phyloP scores from a whole-genome alignment of 2,888 invertebrate genomes.

The Thereva nobilitata region DNA sequence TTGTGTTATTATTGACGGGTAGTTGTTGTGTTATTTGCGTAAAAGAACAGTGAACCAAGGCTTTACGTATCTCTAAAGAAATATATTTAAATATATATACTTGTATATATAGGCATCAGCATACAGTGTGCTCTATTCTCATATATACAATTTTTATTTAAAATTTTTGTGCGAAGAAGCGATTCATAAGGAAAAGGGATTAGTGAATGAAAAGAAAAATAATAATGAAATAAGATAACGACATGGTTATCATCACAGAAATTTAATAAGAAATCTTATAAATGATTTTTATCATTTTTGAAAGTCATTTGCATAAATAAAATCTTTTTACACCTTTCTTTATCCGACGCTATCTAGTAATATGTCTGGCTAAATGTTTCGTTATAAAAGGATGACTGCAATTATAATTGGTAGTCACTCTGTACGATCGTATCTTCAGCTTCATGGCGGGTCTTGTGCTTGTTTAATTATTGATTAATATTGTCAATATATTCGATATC shows the following conservation, averaged over 20 bases:
- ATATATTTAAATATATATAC: no score
- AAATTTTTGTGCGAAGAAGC: no score
- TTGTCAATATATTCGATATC: no score
- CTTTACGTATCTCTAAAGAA: no score
- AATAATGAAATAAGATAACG: slow-evolving; percentile 16
- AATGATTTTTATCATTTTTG: slow-evolving; percentile 28
- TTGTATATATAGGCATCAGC: no score
- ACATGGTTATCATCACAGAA: slow-evolving; percentile 14
- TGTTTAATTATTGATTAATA: no score
- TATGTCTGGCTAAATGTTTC: background rate
- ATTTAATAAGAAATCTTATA: slow-evolving; percentile 19
- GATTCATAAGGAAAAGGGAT: no score
- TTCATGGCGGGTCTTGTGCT: no score
- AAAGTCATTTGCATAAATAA: slow-evolving; percentile 41
- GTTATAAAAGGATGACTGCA: slow-evolving; percentile 30
- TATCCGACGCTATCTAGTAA: background rate
- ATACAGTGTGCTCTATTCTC: no score
- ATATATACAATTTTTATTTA: no score
- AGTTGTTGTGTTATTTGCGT: slow-evolving; percentile 5
- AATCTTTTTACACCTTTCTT: slow-evolving; percentile 13
- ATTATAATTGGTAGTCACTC: slow-evolving; percentile 18
- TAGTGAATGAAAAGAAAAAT: no score
- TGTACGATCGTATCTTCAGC: slow-evolving; percentile 7
- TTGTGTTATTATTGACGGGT: slow-evolving; percentile 19
- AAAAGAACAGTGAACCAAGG: no score